Evolutionary conservation across 2,113 vertebrate species (phyloP), one percentile per base, ranked within the genome.

Genomic region (Chrysemys picta): DNA sequence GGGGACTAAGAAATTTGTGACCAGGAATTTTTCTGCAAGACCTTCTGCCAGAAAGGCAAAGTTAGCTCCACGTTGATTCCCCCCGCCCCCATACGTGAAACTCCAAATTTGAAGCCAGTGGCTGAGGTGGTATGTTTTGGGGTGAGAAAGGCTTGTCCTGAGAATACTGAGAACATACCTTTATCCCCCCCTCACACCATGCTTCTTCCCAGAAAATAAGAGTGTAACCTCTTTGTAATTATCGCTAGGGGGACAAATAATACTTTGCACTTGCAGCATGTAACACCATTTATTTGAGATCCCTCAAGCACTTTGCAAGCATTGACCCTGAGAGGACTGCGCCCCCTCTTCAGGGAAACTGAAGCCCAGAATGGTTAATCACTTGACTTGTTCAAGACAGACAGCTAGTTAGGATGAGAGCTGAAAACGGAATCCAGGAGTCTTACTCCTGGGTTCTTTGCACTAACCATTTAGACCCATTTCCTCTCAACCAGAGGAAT

Each of bases 11-110:
- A 62, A 78, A 89, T 87, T 90, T 81, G 38, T 86, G 80, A 93
- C 90, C 86, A 89, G 91, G 89, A 94, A 88, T 96, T 93, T 89
- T 92, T 87, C 94, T 87, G 79, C 38, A 11, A 35, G 80, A 19
- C 76, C 59, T 89, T 21, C 75, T 89, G 89, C 22, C 87, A 82
- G 72, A 8, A 52, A 3, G 89, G 19, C 59, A 42, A 65, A 79
- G 76, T 84, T 45, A 93, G 42, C 50, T 12, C 1, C 0, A 57
- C 29, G 76, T 10, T 65, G 69, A 2, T 25, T 5, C 52, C 78
- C 78, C 31, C 2, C 0, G 4, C 42, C 42, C 42, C 42, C 21
- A 5, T n/a, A 17, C 21, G 4, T 72, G 22, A 76, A 45, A 76
- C 72, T 45, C 38, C 38, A 45, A 76, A 76, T 25, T 25, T 10